Conservation (phyloP, 2,888 invertebrate genomes). For the Lomographa bimaculata region DNA sequence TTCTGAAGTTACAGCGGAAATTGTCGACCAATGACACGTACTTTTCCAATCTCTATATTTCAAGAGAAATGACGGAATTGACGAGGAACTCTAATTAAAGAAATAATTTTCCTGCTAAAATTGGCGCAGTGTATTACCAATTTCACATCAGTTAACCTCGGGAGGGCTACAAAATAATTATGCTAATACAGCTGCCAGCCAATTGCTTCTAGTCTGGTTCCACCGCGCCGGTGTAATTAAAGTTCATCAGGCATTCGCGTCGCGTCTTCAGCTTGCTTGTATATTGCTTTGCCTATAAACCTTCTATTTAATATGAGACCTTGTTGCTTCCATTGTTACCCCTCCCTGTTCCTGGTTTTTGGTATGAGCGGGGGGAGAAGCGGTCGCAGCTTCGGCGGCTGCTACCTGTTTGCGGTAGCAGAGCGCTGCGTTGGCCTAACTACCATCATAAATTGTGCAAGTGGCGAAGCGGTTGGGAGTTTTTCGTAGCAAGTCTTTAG, state of each 20-base stretch:
- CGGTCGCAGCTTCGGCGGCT: slow-evolving; percentile 35
- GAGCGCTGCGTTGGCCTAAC: slow-evolving; percentile 60
- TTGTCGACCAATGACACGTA: neutral
- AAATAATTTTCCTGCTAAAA: slow-evolving; percentile 27
- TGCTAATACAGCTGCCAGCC: slow-evolving; percentile 64
- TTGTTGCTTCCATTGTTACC: slow-evolving; percentile 40
- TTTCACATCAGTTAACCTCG: slow-evolving; percentile 59
- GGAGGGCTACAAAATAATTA: slow-evolving; percentile 58
- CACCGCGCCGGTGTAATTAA: slow-evolving; percentile 57
- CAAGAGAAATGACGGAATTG: slow-evolving; percentile 7
- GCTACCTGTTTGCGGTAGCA: slow-evolving; percentile 53
- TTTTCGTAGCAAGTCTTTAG: slow-evolving; percentile 63
- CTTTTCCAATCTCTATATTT: slow-evolving; percentile 2
- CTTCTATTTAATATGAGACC: slow-evolving; percentile 43
- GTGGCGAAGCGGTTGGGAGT: slow-evolving; percentile 57
- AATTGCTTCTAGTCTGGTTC: slow-evolving; percentile 58
- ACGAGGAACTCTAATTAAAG: slow-evolving; percentile 15
- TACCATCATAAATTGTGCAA: slow-evolving; percentile 66
- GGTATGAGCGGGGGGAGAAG: slow-evolving; percentile 30
- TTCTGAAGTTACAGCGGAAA: slow-evolving; percentile 11
- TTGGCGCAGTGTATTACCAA: slow-evolving; percentile 41
- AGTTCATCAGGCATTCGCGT: slow-evolving; percentile 62
- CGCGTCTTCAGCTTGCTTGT: slow-evolving; percentile 55
- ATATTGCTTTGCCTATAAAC: slow-evolving; percentile 50
- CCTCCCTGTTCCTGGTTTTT: slow-evolving; percentile 34